phyloP scores from a whole-genome alignment of 2,888 invertebrate genomes.

The Meteorus cinctellus region DNA sequence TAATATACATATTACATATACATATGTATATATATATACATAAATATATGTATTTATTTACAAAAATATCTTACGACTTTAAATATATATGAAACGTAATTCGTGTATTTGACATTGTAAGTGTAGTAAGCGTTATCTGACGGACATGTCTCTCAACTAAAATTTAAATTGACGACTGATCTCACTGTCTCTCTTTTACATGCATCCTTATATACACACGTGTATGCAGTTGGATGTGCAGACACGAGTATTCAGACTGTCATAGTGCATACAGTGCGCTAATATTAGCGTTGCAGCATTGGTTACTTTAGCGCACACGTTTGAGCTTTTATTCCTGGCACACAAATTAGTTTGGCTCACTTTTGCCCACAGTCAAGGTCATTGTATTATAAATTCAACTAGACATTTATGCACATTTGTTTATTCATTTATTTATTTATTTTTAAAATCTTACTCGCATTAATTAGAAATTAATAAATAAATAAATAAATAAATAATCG shows the following conservation, averaged over 20 bases:
- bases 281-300: constrained; percentile 71
- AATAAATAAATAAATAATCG: too few species aligned
- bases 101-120: not conserved
- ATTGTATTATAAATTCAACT: constrained; percentile 61
- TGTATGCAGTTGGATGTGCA: not conserved
- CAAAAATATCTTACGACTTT: not conserved
- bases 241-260: constrained; percentile 22
- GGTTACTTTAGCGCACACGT: constrained; percentile 61
- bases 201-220: not conserved
- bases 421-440: too few species aligned
- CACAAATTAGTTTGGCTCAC: constrained; percentile 63
- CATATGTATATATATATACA: too few species aligned
- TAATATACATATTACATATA: too few species aligned
- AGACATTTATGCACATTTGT: not conserved
- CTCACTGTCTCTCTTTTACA: not conserved
- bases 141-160: not conserved
- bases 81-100: not conserved
- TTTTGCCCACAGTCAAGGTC: constrained; percentile 71
- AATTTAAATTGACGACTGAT: constrained; percentile 12
- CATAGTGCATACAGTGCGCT: constrained; percentile 56
- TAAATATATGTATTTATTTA: not conserved
- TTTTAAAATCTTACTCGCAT: too few species aligned
- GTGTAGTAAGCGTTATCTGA: constrained; percentile 1
- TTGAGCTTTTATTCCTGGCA: constrained; percentile 69
- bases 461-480: too few species aligned